Percentiles rank a stretch among this genome's conserved stretches.
These are phyloP conservation scores for Diplodus puntazzo DNA, from an alignment of 2,797 vertebrate species.

Conservation along the genomic window DNA sequence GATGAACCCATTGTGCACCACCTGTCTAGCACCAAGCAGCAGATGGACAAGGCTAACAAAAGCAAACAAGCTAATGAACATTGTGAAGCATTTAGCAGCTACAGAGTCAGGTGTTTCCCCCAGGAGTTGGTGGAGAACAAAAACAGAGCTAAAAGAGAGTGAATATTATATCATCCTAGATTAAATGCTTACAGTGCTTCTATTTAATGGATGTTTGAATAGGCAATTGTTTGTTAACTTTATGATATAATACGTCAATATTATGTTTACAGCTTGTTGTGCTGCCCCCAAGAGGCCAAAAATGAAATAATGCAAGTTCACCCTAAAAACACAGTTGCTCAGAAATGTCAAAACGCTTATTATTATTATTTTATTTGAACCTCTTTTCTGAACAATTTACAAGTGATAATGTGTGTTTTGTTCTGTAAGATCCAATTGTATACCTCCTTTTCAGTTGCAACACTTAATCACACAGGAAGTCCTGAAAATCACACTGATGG, in stretches of 20 bases:
- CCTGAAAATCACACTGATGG: too few species aligned
- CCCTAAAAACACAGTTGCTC: too few species aligned
- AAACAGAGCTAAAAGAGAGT: not conserved
- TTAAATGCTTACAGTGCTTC: not conserved
- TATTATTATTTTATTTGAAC: not conserved
- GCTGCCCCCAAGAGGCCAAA: too few species aligned
- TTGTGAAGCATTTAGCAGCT: not conserved
- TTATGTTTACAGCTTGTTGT: too few species aligned
- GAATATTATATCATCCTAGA: not conserved
- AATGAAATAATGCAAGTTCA: too few species aligned
- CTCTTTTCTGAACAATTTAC: not conserved
- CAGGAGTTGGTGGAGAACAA: constrained; percentile 5
- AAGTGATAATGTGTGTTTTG: not conserved
- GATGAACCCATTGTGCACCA: not conserved
- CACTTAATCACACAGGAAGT: too few species aligned
- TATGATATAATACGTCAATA: too few species aligned
- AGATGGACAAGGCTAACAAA: not conserved
- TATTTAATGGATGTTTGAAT: not conserved
- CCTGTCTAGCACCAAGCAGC: not conserved
- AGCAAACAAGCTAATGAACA: not conserved
- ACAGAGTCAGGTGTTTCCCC: not conserved
- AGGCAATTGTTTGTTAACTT: not conserved
- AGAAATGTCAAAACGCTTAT: too few species aligned
- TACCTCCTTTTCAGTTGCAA: not conserved
- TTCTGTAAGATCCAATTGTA: not conserved